These are phyloP conservation scores for Drosophila flavopinicola DNA, from an alignment of 2,888 invertebrate genomes.

Conservation along the genomic window DNA sequence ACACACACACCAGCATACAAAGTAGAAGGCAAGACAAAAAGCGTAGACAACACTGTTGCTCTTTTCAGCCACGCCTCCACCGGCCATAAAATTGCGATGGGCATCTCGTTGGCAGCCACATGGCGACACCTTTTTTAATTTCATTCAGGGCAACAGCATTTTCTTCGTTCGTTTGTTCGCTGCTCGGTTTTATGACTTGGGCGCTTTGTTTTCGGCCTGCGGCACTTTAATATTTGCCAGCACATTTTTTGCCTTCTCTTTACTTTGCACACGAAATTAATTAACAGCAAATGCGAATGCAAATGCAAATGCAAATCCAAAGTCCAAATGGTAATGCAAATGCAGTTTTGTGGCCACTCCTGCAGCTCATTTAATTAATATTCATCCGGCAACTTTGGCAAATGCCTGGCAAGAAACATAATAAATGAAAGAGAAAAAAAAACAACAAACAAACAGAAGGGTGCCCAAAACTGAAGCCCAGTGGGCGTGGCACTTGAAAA, in stretches of 20 bases:
- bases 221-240: constrained; percentile 49
- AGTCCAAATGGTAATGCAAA: constrained; percentile 54
- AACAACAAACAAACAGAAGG: constrained; percentile 4
- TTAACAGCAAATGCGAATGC: constrained; percentile 66
- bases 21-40: constrained; percentile 64
- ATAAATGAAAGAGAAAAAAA: background rate
- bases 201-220: constrained; percentile 34
- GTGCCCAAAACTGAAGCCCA: constrained; percentile 9
- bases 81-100: constrained; percentile 49
- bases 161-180: constrained; percentile 17
- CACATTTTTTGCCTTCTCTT: constrained; percentile 13
- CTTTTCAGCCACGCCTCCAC: constrained; percentile 55
- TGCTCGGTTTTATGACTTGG: constrained; percentile 30
- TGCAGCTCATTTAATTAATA: constrained; percentile 77
- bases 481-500: constrained; percentile 54
- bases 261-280: constrained; percentile 63
- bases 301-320: constrained; percentile 28
- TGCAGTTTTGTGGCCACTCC: constrained; percentile 62
- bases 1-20: constrained; percentile 34
- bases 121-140: constrained; percentile 67
- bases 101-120: constrained; percentile 38
- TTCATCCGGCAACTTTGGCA: constrained; percentile 64
- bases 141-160: constrained; percentile 50
- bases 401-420: background rate
- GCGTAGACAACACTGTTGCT: constrained; percentile 70